Evolutionary conservation across 2,113 vertebrate genomes (phyloP).

Genomic region (Dolichotis patagonum): DNA sequence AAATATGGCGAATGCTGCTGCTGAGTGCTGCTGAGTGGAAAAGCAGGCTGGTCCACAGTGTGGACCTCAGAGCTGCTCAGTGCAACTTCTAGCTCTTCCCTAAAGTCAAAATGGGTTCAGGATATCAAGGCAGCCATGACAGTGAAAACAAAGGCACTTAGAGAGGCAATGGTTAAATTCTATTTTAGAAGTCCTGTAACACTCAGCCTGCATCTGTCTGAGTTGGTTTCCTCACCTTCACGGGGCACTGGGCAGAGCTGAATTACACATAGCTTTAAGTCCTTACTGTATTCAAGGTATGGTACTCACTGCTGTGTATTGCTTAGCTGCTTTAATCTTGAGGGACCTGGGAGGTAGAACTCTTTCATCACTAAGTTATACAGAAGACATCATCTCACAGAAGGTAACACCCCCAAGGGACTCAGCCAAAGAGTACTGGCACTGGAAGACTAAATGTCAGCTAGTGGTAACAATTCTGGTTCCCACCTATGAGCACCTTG

Average conservation of each 20-base stretch:
- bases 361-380: conserved; percentile 23
- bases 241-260: background rate
- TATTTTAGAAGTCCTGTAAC: background rate
- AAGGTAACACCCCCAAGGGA: conserved; percentile 6
- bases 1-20: background rate
- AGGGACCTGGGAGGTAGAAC: background rate
- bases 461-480: background rate
- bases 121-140: background rate
- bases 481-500: background rate
- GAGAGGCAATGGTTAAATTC: background rate
- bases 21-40: background rate
- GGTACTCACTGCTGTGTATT: background rate
- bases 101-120: background rate
- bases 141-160: background rate
- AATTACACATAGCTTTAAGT: background rate
- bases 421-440: background rate
- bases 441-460: background rate
- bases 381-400: background rate
- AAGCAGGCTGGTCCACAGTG: no score
- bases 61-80: no score
- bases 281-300: background rate
- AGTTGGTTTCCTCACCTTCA: background rate
- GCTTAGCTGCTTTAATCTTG: conserved; percentile 10
- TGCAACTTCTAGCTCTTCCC: background rate
- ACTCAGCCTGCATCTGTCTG: background rate